A percentile compares a stretch with the other conserved stretches of the same genome.
Conservation (phyloP, 1,140 invertebrate genomes). For the Drosophila aff. region DNA sequence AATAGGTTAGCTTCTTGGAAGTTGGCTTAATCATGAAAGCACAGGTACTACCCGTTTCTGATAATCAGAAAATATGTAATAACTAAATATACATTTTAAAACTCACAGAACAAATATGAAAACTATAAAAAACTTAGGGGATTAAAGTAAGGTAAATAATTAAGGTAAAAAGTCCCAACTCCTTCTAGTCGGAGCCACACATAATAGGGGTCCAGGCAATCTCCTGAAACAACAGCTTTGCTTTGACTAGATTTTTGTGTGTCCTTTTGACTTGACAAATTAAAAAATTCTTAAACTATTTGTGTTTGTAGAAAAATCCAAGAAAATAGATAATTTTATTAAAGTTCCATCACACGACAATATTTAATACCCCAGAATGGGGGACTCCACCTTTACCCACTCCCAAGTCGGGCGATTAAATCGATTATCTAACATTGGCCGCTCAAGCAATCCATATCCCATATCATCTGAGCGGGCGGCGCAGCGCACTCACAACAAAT, state of each 20-base stretch:
- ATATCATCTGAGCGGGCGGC: conserved; percentile 7
- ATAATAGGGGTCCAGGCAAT: not conserved
- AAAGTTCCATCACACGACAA: not conserved
- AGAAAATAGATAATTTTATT: not conserved
- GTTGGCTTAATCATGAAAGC: not conserved
- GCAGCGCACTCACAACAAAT: conserved; percentile 32
- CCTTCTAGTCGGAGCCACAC: not conserved
- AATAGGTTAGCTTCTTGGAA: conserved; percentile 32
- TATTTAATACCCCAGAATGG: not conserved
- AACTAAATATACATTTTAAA: not conserved
- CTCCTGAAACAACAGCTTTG: not conserved
- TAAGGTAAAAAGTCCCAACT: not conserved
- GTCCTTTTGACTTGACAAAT: no score
- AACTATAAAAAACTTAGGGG: no score
- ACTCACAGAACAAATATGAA: not conserved
- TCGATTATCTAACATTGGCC: conserved; percentile 28
- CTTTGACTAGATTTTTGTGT: not conserved
- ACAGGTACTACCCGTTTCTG: no score
- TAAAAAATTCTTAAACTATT: no score
- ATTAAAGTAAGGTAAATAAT: not conserved
- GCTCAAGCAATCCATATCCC: conserved; percentile 23
- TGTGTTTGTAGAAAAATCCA: no score
- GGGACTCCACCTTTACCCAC: conserved; percentile 13
- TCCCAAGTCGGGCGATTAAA: conserved; percentile 11
- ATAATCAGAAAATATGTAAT: not conserved